These are phyloP conservation scores for Glaucopsyche alexis DNA, from an alignment of 2,888 invertebrate species.

Conservation along the genomic window DNA sequence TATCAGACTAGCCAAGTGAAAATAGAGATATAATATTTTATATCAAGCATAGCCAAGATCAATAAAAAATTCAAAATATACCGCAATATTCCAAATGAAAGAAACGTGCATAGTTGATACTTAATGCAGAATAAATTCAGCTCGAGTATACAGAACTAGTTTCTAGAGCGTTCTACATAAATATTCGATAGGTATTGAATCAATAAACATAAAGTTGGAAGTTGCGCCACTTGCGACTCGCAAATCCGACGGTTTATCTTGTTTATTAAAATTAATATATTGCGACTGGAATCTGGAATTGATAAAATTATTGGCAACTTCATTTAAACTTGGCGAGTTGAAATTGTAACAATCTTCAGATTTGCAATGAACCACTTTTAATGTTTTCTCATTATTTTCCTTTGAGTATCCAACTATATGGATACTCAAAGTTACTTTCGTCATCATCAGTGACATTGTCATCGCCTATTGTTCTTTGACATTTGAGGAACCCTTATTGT, in stretches of 20 bases:
- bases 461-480: no score
- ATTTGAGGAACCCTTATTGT: no score
- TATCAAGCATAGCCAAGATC: background rate
- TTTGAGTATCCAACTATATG: no score
- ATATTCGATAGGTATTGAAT: slow-evolving; percentile 41
- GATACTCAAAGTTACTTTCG: no score
- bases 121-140: slow-evolving; percentile 30
- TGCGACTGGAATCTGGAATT: background rate
- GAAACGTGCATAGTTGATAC: slow-evolving; percentile 3
- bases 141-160: slow-evolving; percentile 36
- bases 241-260: slow-evolving; percentile 24
- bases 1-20: no score
- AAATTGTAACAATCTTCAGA: background rate
- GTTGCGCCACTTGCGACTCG: slow-evolving; percentile 22
- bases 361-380: no score
- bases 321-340: background rate
- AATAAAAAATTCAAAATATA: background rate
- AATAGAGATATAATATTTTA: no score
- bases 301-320: slow-evolving; percentile 1
- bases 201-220: slow-evolving; percentile 41
- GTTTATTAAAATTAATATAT: slow-evolving; percentile 26
- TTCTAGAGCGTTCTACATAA: slow-evolving; percentile 40
- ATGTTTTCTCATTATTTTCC: no score
- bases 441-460: no score
- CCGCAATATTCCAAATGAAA: slow-evolving; percentile 12